phyloP scores from a whole-genome alignment of 2,888 invertebrate species.

The Erebia epiphron region DNA sequence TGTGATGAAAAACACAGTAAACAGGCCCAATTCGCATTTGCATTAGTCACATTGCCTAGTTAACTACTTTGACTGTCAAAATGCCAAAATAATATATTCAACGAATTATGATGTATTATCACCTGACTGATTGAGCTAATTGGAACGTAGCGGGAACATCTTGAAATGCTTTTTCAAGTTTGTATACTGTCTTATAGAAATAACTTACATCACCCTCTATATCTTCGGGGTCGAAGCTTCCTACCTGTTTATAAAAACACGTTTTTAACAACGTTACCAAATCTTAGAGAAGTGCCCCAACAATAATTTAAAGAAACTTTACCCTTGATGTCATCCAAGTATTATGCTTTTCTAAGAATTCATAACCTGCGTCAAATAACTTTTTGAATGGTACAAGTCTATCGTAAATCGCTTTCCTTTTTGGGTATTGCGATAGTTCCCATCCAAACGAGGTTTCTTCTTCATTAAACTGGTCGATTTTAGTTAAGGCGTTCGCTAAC shows the following conservation, averaged over 20 bases:
- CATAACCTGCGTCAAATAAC: constrained; percentile 94
- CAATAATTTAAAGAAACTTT: background rate
- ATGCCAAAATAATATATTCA: background rate
- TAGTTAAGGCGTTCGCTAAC: constrained; percentile 88
- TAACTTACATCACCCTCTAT: constrained; percentile 91
- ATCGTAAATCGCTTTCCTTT: constrained; percentile 90
- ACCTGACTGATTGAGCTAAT: constrained; percentile 85
- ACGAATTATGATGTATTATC: constrained; percentile 7
- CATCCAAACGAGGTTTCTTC: constrained; percentile 95
- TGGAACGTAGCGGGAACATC: constrained; percentile 89
- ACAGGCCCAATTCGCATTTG: no score
- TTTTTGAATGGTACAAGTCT: constrained; percentile 92
- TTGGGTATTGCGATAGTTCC: constrained; percentile 94
- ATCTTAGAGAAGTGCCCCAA: background rate
- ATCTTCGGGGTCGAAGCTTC: constrained; percentile 92
- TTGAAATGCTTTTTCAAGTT: constrained; percentile 93
- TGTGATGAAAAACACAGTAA: no score
- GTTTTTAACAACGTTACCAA: background rate
- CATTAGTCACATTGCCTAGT: background rate
- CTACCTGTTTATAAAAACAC: constrained; percentile 82
- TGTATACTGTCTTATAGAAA: constrained; percentile 89
- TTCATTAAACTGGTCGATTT: constrained; percentile 94
- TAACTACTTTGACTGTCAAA: background rate
- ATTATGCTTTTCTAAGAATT: constrained; percentile 91
- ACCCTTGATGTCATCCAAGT: constrained; percentile 91